Evolutionary conservation across 1,140 invertebrate genomes (phyloP).

Genomic region (Tigriopus japonicus): DNA sequence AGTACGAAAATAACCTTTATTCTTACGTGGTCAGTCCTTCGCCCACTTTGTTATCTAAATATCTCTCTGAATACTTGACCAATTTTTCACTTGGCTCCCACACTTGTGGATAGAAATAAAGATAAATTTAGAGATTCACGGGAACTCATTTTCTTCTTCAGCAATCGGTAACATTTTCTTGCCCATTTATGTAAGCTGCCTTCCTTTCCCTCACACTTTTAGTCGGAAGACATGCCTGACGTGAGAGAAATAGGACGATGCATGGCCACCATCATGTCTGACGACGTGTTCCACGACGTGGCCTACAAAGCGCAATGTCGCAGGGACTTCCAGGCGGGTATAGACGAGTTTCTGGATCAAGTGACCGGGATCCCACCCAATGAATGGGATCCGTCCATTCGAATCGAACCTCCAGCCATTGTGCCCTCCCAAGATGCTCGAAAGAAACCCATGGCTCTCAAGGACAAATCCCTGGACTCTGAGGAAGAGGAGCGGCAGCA

Average conservation of each 20-base stretch:
- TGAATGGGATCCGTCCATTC: conserved; percentile 25
- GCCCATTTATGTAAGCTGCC: too few relatives aligned
- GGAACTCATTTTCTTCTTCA: too few relatives aligned
- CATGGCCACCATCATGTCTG: conserved; percentile 24
- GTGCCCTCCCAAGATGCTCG: conserved; percentile 18
- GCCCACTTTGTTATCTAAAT: too few relatives aligned
- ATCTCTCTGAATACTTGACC: too few relatives aligned
- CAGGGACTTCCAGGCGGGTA: conserved; percentile 23
- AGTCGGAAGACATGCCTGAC: too few relatives aligned
- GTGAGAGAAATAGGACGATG: conserved; percentile 23
- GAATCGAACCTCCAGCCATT: conserved; percentile 24
- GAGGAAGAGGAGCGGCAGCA: background rate
- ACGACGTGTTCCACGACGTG: conserved; percentile 25
- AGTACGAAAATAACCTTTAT: too few relatives aligned
- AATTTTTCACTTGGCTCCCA: too few relatives aligned
- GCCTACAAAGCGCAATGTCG: conserved; percentile 22
- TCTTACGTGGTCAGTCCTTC: too few relatives aligned
- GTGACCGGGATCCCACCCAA: conserved; percentile 28
- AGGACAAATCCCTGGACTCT: background rate
- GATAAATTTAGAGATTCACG: too few relatives aligned
- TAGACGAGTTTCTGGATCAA: conserved; percentile 27
- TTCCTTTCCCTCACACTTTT: too few relatives aligned
- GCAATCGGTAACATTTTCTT: too few relatives aligned
- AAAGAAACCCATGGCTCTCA: background rate
- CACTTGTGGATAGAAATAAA: too few relatives aligned